Evolutionary conservation across 1,140 invertebrate species (phyloP).

Genomic region (Telenomus remus): DNA sequence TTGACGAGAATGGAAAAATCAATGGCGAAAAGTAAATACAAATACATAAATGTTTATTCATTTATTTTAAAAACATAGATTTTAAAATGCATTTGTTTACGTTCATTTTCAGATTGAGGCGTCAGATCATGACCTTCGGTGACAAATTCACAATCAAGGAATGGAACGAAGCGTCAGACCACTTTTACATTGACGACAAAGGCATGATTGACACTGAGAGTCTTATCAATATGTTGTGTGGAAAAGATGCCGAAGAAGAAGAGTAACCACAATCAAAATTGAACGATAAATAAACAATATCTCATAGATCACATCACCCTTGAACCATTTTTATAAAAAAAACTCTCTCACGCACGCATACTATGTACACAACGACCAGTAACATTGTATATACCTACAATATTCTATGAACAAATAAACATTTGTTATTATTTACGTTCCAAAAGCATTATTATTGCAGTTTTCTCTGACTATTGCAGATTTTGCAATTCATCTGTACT

Average conservation of each 20-base stretch:
- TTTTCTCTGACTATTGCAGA: too few species aligned
- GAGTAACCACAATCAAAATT: neutral
- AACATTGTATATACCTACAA: too few species aligned
- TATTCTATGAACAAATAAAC: too few species aligned
- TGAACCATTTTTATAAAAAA: too few species aligned
- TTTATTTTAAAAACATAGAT: too few species aligned
- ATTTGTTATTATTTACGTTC: too few species aligned
- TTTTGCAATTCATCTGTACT: too few species aligned
- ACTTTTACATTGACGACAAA: slow-evolving; percentile 94
- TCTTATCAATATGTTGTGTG: slow-evolving; percentile 90
- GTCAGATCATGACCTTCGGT: slow-evolving; percentile 95
- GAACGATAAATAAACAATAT: too few species aligned
- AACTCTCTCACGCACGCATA: too few species aligned
- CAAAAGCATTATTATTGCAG: too few species aligned
- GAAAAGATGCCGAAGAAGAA: slow-evolving; percentile 85
- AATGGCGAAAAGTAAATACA: slow-evolving; percentile 83
- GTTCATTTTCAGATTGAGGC: slow-evolving; percentile 85
- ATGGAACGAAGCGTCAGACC: slow-evolving; percentile 95
- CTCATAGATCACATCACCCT: too few species aligned
- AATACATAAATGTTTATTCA: neutral
- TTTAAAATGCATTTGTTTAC: neutral
- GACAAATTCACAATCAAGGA: slow-evolving; percentile 96
- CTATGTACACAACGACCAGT: too few species aligned
- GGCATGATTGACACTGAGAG: slow-evolving; percentile 93
- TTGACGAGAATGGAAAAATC: slow-evolving; percentile 92